A percentile compares a stretch with the other conserved stretches of the same genome.
Evolutionary conservation across 2,888 invertebrate species (phyloP).

Genomic region (Nemotelus nigrinus): DNA sequence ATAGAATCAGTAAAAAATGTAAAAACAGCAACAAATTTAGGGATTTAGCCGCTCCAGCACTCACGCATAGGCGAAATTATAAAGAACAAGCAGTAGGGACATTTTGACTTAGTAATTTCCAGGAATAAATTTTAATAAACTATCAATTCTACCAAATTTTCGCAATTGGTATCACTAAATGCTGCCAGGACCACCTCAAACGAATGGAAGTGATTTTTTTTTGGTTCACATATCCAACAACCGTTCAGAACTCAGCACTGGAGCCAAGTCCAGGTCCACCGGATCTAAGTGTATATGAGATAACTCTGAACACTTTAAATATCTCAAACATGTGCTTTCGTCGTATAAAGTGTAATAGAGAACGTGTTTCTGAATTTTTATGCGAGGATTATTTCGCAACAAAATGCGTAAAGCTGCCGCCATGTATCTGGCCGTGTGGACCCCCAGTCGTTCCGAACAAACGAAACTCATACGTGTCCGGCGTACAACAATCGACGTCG

Average conservation of each 20-base stretch:
- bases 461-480: conserved; percentile 35
- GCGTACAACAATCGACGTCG: conserved; percentile 20
- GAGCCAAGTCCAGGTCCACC: conserved; percentile 35
- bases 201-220: conserved; percentile 15
- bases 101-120: too few species aligned
- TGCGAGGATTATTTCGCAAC: conserved; percentile 50
- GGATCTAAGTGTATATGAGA: conserved; percentile 45
- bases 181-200: neutral
- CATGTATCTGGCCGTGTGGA: neutral
- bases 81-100: too few species aligned
- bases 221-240: neutral
- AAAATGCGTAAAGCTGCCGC: conserved; percentile 48
- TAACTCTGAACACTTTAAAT: conserved; percentile 49
- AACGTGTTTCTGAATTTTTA: conserved; percentile 52
- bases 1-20: too few species aligned
- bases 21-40: too few species aligned
- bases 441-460: conserved; percentile 6
- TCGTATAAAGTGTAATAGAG: conserved; percentile 52
- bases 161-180: neutral
- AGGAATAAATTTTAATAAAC: too few species aligned
- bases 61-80: too few species aligned
- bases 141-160: neutral
- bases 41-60: too few species aligned
- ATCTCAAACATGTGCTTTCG: conserved; percentile 52
- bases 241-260: conserved; percentile 27